Evolutionary conservation across 2,797 vertebrate species (phyloP).

Genomic region (Pseudopleuronectes americanus): DNA sequence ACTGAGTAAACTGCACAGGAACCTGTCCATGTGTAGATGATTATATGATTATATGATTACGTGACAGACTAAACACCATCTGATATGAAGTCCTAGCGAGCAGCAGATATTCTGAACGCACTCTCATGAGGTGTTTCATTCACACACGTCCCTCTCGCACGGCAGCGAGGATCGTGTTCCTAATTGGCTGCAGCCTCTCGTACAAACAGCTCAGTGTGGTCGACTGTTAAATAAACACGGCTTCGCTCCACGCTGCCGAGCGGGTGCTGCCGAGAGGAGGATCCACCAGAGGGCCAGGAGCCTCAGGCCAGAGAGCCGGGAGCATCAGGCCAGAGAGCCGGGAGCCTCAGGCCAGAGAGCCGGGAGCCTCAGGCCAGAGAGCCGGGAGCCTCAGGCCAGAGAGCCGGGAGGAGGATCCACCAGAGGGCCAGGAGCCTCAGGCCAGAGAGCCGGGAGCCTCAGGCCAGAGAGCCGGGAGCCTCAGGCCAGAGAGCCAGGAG

Average conservation of each 20-base stretch:
- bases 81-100: neutral
- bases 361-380: too few relatives aligned
- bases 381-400: too few relatives aligned
- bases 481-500: too few relatives aligned
- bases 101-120: neutral
- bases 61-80: constrained; percentile 21
- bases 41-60: neutral
- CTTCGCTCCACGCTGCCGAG: constrained; percentile 12
- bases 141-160: neutral
- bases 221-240: constrained; percentile 46
- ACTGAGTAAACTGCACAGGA: neutral
- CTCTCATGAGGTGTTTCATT: constrained; percentile 1
- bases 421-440: too few relatives aligned
- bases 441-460: too few relatives aligned
- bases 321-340: too few relatives aligned
- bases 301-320: constrained; percentile 12
- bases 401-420: too few relatives aligned
- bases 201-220: constrained; percentile 70
- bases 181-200: constrained; percentile 61
- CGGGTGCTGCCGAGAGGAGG: neutral
- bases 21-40: neutral
- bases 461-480: too few relatives aligned
- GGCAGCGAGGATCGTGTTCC: constrained; percentile 38
- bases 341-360: too few relatives aligned
- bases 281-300: neutral